Conservation (phyloP, 2,113 vertebrate species). For the Toxostoma redivivum region DNA sequence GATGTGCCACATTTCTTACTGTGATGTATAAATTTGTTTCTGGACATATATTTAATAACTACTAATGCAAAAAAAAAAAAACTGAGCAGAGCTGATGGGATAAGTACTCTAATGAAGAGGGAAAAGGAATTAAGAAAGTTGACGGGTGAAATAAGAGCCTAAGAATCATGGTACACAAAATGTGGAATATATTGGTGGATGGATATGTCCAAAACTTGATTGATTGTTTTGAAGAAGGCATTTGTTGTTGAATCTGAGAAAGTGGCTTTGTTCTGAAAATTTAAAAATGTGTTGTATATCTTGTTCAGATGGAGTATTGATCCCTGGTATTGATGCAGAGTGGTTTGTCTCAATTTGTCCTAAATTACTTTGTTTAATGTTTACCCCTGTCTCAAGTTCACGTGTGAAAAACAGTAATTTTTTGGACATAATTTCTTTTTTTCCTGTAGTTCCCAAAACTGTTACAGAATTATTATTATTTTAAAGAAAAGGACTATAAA, state of each 20-base stretch:
- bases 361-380: background rate
- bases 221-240: background rate
- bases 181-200: background rate
- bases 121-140: background rate
- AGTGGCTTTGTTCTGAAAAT: background rate
- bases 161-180: background rate
- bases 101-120: background rate
- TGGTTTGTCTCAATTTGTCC: background rate
- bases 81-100: background rate
- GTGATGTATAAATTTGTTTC: background rate
- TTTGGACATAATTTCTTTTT: background rate
- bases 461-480: background rate
- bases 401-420: rapidly evolving
- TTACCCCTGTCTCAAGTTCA: background rate
- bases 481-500: background rate
- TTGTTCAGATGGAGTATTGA: background rate
- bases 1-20: background rate
- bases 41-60: background rate
- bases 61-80: background rate
- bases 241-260: background rate
- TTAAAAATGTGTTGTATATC: background rate
- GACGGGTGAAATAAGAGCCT: background rate
- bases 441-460: background rate
- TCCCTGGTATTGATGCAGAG: background rate
- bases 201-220: background rate